Evolutionary conservation across 2,888 invertebrate genomes (phyloP).

Genomic region (Aleiodes leptofemur): DNA sequence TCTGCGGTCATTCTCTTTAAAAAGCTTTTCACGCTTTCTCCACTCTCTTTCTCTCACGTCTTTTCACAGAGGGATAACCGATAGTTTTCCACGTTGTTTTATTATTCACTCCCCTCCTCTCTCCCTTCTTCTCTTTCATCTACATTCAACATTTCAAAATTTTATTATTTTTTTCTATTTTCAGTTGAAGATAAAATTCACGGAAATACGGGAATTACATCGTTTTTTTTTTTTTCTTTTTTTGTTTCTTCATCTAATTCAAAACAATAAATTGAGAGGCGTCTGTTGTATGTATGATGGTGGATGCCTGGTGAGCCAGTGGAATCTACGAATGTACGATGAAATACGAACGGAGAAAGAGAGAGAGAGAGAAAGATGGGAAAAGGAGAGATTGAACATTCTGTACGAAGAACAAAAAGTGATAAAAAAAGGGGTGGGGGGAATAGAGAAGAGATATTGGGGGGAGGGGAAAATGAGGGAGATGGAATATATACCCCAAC

Average conservation of each 20-base stretch:
- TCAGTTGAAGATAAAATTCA: conserved; percentile 51
- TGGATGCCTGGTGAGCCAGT: conserved; percentile 61
- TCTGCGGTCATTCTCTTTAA: conserved; percentile 32
- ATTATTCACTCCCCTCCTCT: too few relatives aligned
- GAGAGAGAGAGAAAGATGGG: conserved; percentile 56
- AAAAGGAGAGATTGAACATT: conserved; percentile 42
- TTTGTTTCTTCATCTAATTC: conserved; percentile 71
- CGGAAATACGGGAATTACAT: conserved; percentile 45
- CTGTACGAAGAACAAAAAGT: background rate
- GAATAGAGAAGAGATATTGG: conserved; percentile 44
- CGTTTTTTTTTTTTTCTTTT: conserved; percentile 51
- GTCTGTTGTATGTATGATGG: conserved; percentile 74
- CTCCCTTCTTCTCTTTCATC: too few relatives aligned
- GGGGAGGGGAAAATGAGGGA: conserved; percentile 21
- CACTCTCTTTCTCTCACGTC: background rate
- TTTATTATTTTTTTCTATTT: background rate
- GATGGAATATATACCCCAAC: conserved; percentile 15
- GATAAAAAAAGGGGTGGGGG: conserved; percentile 37
- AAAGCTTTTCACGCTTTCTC: conserved; percentile 16
- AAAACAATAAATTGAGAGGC: conserved; percentile 74
- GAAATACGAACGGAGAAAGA: conserved; percentile 52
- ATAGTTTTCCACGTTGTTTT: background rate
- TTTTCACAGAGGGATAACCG: background rate
- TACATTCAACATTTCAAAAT: too few relatives aligned
- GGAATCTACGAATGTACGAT: conserved; percentile 60